Conservation (phyloP, 2,888 invertebrate species). For the Deilephila elpenor region DNA sequence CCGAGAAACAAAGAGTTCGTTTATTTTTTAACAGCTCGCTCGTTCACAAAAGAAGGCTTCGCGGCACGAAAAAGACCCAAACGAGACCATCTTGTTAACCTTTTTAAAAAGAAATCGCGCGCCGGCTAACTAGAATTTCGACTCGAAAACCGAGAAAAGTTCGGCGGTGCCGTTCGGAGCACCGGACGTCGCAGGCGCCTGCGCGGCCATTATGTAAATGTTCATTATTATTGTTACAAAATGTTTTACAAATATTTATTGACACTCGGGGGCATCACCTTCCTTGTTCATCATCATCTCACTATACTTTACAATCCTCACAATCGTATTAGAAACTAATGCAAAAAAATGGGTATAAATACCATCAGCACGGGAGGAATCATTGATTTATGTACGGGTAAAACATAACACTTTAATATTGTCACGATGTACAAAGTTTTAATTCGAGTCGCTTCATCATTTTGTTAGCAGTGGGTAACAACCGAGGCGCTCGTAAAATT, state of each 20-base stretch:
- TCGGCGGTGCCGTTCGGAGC: constrained; percentile 59
- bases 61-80: constrained; percentile 82
- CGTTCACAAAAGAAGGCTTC: constrained; percentile 82
- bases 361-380: not conserved
- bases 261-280: constrained; percentile 58
- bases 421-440: constrained; percentile 62
- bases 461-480: constrained; percentile 76
- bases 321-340: constrained; percentile 11
- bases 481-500: constrained; percentile 81
- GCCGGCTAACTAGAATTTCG: constrained; percentile 83
- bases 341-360: not conserved
- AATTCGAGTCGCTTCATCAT: constrained; percentile 71
- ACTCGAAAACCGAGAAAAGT: constrained; percentile 83
- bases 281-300: constrained; percentile 56
- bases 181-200: constrained; percentile 77
- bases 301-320: constrained; percentile 55
- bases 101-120: constrained; percentile 83
- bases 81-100: constrained; percentile 83
- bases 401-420: constrained; percentile 54
- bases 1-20: constrained; percentile 84
- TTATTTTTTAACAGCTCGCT: constrained; percentile 85
- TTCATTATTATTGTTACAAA: constrained; percentile 63
- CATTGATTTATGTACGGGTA: constrained; percentile 55
- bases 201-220: constrained; percentile 81
- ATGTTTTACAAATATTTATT: constrained; percentile 62